Base-by-base conservation (phyloP, 2,797 vertebrate species). In the Neomorphus geoffroyi region DNA sequence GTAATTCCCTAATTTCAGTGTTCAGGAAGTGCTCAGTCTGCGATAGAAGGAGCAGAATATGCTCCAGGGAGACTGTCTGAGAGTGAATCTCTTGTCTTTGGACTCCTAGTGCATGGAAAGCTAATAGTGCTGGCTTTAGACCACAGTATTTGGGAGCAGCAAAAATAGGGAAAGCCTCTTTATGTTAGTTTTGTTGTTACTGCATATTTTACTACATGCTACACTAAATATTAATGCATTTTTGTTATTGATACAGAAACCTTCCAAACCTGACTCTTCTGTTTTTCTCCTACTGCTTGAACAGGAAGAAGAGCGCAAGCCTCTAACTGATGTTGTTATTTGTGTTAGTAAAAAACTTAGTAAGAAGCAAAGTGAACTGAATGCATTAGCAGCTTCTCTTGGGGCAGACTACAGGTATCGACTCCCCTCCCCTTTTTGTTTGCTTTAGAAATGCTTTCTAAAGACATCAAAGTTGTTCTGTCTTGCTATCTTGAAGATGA, bases 391-490 rank as follows among this genome's bases (percentile, higher is more conserved):
- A 79, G 98, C 99, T 65, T 99, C 99, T 4, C 98, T 99, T 16
- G 99, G 99, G 78, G 99, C 99, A 46, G 99, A 99, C 72, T 99
- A 99, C 98, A 99, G 99, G 99, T 99, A 97, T 35, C 30, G 54
- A 13, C 27, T n/a, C n/a, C n/a, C n/a, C n/a, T n/a, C n/a, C n/a
- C n/a, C n/a, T n/a, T n/a, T n/a, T 85, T 85, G 23, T 82, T 77
- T 87, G 73, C 48, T 45, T 89, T 30, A n/a, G n/a, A 39, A 87
- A 35, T 69, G n/a, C 62, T 86, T 88, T 96, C 26, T 51, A n/a
- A 86, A 61, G 30, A 45, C 3, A 1, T 13, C 37, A 13, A 67
- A 79, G 4, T 48, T 83, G 10, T 84, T 83, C 62, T 88, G 0
- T 70, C 26, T 14, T 41, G 39, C 7, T 45, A 46, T 22, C 45